Conservation (phyloP, 1,140 invertebrate genomes). For the Neomicropteryx cornuta region DNA sequence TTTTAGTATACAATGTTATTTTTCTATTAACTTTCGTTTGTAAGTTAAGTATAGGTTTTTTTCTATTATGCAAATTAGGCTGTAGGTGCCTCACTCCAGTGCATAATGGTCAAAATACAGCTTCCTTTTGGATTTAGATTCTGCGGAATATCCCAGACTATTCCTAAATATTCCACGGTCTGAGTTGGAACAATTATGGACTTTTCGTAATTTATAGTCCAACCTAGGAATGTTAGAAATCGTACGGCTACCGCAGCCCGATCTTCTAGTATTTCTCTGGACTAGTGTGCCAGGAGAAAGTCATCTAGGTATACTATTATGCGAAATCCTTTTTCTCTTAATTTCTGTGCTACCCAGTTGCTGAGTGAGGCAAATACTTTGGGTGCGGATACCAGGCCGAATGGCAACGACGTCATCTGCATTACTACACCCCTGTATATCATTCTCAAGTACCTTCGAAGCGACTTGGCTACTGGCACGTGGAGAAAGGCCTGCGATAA, state of each 20-base stretch:
- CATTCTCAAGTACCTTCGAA: conserved; percentile 10
- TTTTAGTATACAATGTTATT: no score
- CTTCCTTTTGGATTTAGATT: no score
- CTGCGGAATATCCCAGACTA: no score
- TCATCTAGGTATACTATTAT: conserved; percentile 12
- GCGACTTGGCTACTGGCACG: conserved; percentile 6
- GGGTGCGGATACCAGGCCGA: conserved; percentile 11
- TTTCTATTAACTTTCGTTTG: no score
- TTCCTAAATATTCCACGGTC: no score
- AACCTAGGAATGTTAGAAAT: conserved; percentile 10
- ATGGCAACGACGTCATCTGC: conserved; percentile 14
- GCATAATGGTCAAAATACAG: no score
- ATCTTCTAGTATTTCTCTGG: not conserved
- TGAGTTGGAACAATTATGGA: no score
- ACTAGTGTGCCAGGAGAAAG: conserved; percentile 7
- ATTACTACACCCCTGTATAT: conserved; percentile 10
- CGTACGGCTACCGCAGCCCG: conserved; percentile 7
- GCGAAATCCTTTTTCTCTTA: conserved; percentile 11
- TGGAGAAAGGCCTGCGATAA: conserved; percentile 26
- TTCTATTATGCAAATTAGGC: no score
- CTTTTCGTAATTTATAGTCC: conserved; percentile 12
- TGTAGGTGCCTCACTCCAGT: no score
- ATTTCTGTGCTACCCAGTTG: conserved; percentile 10
- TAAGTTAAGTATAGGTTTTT: no score
- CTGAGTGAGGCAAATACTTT: conserved; percentile 7